Conservation (phyloP, 2,888 invertebrate genomes). For the Margaritifera margaritifera region DNA sequence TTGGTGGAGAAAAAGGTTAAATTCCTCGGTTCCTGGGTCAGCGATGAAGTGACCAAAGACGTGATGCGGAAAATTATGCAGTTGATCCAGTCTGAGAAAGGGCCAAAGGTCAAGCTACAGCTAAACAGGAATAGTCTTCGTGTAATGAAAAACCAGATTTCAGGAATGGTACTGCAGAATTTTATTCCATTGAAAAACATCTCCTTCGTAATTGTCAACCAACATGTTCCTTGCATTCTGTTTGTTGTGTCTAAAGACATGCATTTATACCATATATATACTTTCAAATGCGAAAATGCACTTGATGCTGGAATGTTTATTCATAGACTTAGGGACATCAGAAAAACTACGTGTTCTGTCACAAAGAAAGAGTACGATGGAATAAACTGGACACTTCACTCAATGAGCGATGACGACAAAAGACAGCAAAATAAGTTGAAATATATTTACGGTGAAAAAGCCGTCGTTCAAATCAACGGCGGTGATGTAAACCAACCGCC, state of each 20-base stretch:
- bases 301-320: conserved; percentile 47
- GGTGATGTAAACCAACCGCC: too few relatives aligned
- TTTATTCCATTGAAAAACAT: conserved; percentile 36
- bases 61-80: conserved; percentile 32
- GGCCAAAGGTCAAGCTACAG: conserved; percentile 49
- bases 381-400: conserved; percentile 61
- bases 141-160: conserved; percentile 36
- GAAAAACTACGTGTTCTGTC: conserved; percentile 13
- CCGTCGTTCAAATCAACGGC: too few relatives aligned
- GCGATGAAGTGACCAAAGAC: conserved; percentile 39
- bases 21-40: conserved; percentile 51
- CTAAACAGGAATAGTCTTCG: conserved; percentile 45
- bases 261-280: conserved; percentile 45
- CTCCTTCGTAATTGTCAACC: too few relatives aligned
- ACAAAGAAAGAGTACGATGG: conserved; percentile 36
- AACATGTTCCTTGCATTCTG: conserved; percentile 40
- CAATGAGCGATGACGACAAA: conserved; percentile 5
- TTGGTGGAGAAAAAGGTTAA: conserved; percentile 44
- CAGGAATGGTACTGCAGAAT: conserved; percentile 39
- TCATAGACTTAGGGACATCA: conserved; percentile 31
- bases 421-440: too few relatives aligned
- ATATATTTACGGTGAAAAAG: too few relatives aligned
- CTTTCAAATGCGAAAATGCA: conserved; percentile 42
- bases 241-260: conserved; percentile 44
- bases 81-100: conserved; percentile 41